These are phyloP conservation scores for Todiramphus saurophagus DNA, from an alignment of 2,113 vertebrate genomes.

Conservation along the genomic window DNA sequence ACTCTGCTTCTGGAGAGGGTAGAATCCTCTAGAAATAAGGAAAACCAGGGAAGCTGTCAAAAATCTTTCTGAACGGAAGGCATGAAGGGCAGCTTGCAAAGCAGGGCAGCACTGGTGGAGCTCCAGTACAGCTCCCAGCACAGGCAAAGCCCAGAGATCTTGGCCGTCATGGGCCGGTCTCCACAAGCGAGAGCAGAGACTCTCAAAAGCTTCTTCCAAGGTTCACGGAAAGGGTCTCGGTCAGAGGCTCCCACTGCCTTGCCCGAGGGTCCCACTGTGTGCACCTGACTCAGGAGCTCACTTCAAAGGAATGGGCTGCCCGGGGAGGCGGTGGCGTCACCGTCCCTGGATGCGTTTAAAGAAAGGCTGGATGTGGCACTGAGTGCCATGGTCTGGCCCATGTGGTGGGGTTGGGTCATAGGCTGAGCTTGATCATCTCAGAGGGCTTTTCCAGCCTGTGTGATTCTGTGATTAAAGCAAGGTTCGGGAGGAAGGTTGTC, in stretches of 20 bases:
- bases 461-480: too few relatives aligned
- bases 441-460: too few relatives aligned
- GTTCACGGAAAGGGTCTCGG: fast-evolving
- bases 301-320: too few relatives aligned
- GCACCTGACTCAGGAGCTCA: neutral
- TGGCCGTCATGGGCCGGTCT: fast-evolving
- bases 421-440: too few relatives aligned
- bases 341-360: too few relatives aligned
- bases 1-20: neutral
- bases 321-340: too few relatives aligned
- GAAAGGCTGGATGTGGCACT: too few relatives aligned
- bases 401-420: too few relatives aligned
- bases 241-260: neutral
- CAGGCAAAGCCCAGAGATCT: neutral
- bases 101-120: neutral
- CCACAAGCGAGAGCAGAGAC: fast-evolving
- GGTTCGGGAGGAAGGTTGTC: neutral
- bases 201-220: neutral
- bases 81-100: neutral
- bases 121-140: neutral
- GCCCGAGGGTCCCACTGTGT: fast-evolving
- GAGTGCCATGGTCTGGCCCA: too few relatives aligned
- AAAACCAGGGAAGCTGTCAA: neutral
- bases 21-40: neutral
- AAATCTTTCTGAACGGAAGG: neutral